These are phyloP conservation scores for Cheilosia variabilis DNA, from an alignment of 2,888 invertebrate genomes.

Conservation along the genomic window DNA sequence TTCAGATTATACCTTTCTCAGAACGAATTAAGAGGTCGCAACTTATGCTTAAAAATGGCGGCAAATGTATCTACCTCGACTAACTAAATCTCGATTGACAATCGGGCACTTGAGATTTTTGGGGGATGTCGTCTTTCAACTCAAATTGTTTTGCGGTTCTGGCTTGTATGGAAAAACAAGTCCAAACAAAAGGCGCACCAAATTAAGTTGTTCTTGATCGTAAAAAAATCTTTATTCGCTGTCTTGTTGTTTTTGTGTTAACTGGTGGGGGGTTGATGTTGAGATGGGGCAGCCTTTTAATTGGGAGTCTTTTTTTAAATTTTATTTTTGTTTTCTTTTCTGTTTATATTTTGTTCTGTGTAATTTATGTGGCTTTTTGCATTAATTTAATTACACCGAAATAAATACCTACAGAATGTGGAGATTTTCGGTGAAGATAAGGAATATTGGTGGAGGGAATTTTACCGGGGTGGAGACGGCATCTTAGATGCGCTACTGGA, in stretches of 20 bases:
- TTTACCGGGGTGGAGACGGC: background rate
- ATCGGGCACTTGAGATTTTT: no score
- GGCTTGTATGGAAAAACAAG: background rate
- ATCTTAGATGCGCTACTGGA: background rate
- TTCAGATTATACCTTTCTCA: no score
- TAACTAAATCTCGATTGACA: no score
- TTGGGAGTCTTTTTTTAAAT: constrained; percentile 40
- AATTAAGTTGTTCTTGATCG: constrained; percentile 60
- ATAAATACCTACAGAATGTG: no score
- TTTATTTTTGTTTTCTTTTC: background rate
- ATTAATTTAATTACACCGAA: no score
- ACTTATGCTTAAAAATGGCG: no score
- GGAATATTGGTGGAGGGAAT: constrained; percentile 12
- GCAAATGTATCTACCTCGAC: no score
- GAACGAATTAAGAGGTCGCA: no score
- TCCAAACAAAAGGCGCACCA: constrained; percentile 35
- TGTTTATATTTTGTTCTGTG: background rate
- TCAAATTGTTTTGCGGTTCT: constrained; percentile 6
- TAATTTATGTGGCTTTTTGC: no score
- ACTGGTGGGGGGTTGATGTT: constrained; percentile 23
- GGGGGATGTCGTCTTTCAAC: constrained; percentile 4
- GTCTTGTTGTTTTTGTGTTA: constrained; percentile 42
- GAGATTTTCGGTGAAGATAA: constrained; percentile 9
- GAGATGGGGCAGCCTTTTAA: constrained; percentile 46
- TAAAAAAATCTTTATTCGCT: constrained; percentile 38